A percentile compares a stretch with the other conserved stretches of the same genome.
Conservation (phyloP, 2,113 vertebrate species). For the Ageneiosus marmoratus region DNA sequence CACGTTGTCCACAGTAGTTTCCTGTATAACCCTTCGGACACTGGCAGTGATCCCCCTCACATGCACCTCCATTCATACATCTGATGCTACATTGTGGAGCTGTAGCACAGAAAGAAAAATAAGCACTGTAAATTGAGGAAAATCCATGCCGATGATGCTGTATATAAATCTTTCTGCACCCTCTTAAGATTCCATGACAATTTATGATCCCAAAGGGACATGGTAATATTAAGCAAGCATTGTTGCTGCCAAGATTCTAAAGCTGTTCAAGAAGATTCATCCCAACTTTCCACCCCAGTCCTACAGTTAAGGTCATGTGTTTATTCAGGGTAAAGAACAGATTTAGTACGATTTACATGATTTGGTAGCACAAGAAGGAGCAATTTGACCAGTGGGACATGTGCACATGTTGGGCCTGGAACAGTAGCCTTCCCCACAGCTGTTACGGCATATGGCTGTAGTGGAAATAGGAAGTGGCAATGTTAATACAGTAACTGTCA, state of each 20-base stretch:
- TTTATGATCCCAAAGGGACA: slow-evolving; percentile 6
- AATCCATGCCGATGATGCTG: neutral
- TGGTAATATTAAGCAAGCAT: neutral
- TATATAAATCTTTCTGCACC: slow-evolving; percentile 27
- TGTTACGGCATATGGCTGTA: slow-evolving; percentile 83
- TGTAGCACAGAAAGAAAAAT: slow-evolving; percentile 52
- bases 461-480: neutral
- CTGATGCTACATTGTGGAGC: slow-evolving; percentile 77
- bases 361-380: slow-evolving; percentile 77
- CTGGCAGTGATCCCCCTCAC: slow-evolving; percentile 71
- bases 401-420: slow-evolving; percentile 88
- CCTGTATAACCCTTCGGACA: slow-evolving; percentile 82
- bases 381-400: slow-evolving; percentile 81
- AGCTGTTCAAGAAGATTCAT: neutral
- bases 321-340: neutral
- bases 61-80: slow-evolving; percentile 82
- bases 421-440: slow-evolving; percentile 86
- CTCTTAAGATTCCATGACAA: neutral
- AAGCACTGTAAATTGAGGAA: neutral
- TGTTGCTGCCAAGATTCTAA: slow-evolving; percentile 7
- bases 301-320: neutral
- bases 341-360: slow-evolving; percentile 62
- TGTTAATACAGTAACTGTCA: slow-evolving; percentile 19
- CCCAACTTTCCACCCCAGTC: neutral
- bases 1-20: slow-evolving; percentile 79